Percentiles rank a stretch among this genome's conserved stretches.
Evolutionary conservation across 2,888 invertebrate species (phyloP).

Genomic region (Smittia sp.): DNA sequence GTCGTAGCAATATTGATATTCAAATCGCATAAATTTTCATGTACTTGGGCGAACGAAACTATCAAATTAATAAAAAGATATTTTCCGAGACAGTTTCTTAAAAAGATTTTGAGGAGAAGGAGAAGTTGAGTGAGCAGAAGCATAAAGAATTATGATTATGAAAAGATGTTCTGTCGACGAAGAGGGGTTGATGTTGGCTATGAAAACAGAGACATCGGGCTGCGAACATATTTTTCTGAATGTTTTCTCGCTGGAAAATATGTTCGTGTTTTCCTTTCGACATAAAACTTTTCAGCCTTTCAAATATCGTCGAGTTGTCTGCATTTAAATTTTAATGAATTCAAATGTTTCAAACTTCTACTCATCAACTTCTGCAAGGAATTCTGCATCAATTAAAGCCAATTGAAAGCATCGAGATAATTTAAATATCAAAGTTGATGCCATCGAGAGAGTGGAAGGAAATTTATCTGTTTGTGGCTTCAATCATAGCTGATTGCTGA

Average conservation of each 20-base stretch:
- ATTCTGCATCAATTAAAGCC: too few species aligned
- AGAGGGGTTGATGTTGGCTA: constrained; percentile 15
- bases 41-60: neutral
- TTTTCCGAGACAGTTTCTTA: constrained; percentile 23
- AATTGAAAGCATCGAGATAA: too few species aligned
- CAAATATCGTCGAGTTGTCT: too few species aligned
- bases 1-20: constrained; percentile 28
- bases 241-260: too few species aligned
- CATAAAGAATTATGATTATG: constrained; percentile 36
- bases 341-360: too few species aligned
- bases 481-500: neutral
- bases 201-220: too few species aligned
- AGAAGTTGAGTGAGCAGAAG: constrained; percentile 17
- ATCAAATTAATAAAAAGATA: constrained; percentile 36
- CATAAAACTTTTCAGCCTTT: too few species aligned
- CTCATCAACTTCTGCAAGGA: too few species aligned
- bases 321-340: too few species aligned
- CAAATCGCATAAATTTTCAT: constrained; percentile 39
- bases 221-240: too few species aligned
- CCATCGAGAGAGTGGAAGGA: neutral
- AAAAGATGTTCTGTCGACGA: constrained; percentile 8
- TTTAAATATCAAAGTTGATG: neutral
- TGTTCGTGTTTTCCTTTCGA: too few species aligned
- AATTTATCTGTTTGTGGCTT: too few species aligned
- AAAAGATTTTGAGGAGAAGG: constrained; percentile 23